Evolutionary conservation across 2,797 vertebrate species (phyloP), one percentile per base, ranked within the genome.

Genomic region (Phataginus tetradactyla): DNA sequence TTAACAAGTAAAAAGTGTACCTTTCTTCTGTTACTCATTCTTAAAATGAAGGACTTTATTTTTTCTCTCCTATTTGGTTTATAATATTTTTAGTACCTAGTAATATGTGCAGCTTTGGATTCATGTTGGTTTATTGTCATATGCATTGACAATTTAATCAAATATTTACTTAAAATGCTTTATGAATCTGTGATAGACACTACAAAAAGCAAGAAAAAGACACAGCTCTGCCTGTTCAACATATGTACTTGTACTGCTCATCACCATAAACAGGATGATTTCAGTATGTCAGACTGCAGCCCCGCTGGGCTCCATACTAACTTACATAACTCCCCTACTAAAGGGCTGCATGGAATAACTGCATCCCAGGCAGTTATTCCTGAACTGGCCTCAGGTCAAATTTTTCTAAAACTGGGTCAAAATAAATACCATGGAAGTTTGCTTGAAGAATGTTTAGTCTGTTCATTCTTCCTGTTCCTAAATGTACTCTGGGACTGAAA

Each of bases 381-480:
- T 81, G 53, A 53, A 71, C 53, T 86, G 83, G 34, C 34, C 64
- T 63, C 20, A 71, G 83, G 94, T 79, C 90, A 93, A 7, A 66
- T 90, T 83, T 90, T 92, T 66, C 75, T 86, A 93, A 95, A 97
- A 32, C 21, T 81, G 77, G n/a, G n/a, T 57, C 69, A 85, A 75
- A 85, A 74, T 79, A 86, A 79, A 66, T 18, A 37, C 7, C 59
- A 29, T 27, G 53, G 53, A 42, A n/a, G 15, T 79, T 84, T 87
- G n/a, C 51, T 77, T 80, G 25, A 74, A 79, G 39, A 29, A 25
- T 71, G 7, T 42, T 90, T 5, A 59, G 9, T 92, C 29, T 61
- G 45, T 59, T 89, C 72, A 78, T 15, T 96, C 21, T 86, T 78
- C 21, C 55, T 91, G 42, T 23, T 94, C n/a, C 66, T 53, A 17